Percentiles rank a stretch among this genome's conserved stretches.
Conservation (phyloP, 1,140 invertebrate genomes). For the Drosophila rhopaloa region DNA sequence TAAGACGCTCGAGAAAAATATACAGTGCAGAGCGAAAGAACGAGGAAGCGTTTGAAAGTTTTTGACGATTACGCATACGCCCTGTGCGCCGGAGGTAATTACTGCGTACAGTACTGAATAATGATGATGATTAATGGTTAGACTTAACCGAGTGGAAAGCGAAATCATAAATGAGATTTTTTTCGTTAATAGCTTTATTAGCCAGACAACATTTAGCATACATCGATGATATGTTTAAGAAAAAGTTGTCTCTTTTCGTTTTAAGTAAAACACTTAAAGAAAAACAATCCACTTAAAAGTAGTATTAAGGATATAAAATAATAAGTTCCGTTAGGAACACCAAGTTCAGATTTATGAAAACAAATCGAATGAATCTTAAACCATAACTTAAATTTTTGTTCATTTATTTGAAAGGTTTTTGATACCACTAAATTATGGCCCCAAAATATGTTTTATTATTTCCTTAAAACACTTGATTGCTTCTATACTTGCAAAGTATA, state of each 20-base stretch:
- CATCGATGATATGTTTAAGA: not conserved
- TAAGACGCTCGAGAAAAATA: conserved; percentile 52
- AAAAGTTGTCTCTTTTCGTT: not conserved
- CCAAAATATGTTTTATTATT: too few relatives aligned
- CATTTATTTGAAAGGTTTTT: too few relatives aligned
- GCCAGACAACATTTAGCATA: not conserved
- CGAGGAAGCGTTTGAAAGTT: conserved; percentile 38
- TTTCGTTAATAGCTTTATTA: conserved; percentile 1
- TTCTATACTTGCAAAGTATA: too few relatives aligned
- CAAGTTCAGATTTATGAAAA: too few relatives aligned
- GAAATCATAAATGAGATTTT: too few relatives aligned
- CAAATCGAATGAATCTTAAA: too few relatives aligned
- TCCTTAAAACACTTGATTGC: too few relatives aligned
- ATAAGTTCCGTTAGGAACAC: too few relatives aligned
- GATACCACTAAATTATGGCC: too few relatives aligned
- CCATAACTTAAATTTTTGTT: too few relatives aligned
- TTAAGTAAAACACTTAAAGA: not conserved
- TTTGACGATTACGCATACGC: conserved; percentile 68
- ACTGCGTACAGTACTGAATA: conserved; percentile 1
- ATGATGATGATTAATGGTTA: conserved; percentile 40
- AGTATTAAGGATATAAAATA: not conserved
- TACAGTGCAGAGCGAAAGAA: conserved; percentile 8
- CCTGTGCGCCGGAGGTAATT: conserved; percentile 30
- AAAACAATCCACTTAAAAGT: not conserved
- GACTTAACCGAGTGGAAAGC: not conserved